Evolutionary conservation across 2,888 invertebrate species (phyloP).

Genomic region (Octonoba sinensis): DNA sequence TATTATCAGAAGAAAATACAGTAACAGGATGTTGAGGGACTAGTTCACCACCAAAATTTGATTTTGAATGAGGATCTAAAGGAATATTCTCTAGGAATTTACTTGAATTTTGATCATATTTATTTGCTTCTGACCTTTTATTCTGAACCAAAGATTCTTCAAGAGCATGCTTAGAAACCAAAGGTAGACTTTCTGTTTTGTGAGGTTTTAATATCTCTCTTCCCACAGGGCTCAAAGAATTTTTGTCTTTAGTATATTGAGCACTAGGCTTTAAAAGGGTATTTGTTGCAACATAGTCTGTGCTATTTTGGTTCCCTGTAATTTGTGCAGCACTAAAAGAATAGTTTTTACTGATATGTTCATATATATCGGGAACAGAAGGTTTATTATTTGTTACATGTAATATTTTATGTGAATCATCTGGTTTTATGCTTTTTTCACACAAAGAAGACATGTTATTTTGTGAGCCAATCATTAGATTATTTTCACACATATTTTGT

Average conservation of each 20-base stretch:
- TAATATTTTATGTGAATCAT: too few relatives aligned
- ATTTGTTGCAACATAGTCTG: slow-evolving; percentile 4
- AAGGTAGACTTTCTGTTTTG: background rate
- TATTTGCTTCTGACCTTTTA: background rate
- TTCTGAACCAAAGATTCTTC: background rate
- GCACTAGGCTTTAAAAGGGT: slow-evolving; percentile 35
- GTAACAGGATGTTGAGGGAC: too few relatives aligned
- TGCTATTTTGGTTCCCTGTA: slow-evolving; percentile 7
- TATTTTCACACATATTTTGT: slow-evolving; percentile 55
- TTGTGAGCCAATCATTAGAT: slow-evolving; percentile 38
- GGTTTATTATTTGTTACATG: slow-evolving; percentile 6
- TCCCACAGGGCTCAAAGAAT: background rate
- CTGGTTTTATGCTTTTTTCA: too few relatives aligned
- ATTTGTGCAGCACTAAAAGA: slow-evolving; percentile 31
- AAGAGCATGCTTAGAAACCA: background rate
- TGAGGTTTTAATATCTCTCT: background rate
- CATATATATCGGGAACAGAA: slow-evolving; percentile 11
- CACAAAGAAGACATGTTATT: slow-evolving; percentile 9
- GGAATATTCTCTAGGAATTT: too few relatives aligned
- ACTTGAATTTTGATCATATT: too few relatives aligned
- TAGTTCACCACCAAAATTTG: too few relatives aligned
- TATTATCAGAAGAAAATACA: too few relatives aligned
- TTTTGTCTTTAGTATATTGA: background rate
- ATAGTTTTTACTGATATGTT: slow-evolving; percentile 33
- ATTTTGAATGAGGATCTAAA: too few relatives aligned